Evolutionary conservation across 2,797 vertebrate species (phyloP).

Genomic region (Rhyacichthys aspro): DNA sequence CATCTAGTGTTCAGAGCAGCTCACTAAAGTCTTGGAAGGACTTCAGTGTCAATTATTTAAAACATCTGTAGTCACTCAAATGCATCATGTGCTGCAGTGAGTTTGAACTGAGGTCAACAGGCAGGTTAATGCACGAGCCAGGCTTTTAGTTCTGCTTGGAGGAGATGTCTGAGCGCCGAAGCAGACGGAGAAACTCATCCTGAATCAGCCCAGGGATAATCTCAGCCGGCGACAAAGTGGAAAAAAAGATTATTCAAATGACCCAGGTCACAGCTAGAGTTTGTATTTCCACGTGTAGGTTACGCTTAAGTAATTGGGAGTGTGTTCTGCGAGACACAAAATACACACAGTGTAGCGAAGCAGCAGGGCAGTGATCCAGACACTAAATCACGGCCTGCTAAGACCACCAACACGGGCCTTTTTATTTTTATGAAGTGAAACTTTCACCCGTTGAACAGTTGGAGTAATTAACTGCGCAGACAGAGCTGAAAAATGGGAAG

Average conservation of each 20-base stretch:
- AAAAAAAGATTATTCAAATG: constrained; percentile 7
- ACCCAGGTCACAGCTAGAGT: constrained; percentile 4
- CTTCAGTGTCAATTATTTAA: constrained; percentile 10
- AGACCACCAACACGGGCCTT: constrained; percentile 22
- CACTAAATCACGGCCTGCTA: constrained; percentile 42
- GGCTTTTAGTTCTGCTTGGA: constrained; percentile 1
- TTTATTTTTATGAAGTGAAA: constrained; percentile 61
- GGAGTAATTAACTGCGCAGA: constrained; percentile 51
- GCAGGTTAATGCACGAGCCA: constrained; percentile 10
- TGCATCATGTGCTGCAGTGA: not conserved
- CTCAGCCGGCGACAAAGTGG: not conserved
- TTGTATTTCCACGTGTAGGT: constrained; percentile 13
- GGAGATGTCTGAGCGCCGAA: not conserved
- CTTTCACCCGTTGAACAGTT: constrained; percentile 53
- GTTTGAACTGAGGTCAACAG: constrained; percentile 19
- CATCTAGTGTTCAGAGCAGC: constrained; percentile 68
- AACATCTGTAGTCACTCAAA: constrained; percentile 8
- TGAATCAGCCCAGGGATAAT: constrained; percentile 2
- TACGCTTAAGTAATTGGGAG: constrained; percentile 14
- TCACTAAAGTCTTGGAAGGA: constrained; percentile 1
- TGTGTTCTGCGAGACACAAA: constrained; percentile 3
- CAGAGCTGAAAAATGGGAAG: constrained; percentile 38
- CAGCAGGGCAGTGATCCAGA: constrained; percentile 29
- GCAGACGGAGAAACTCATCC: not conserved
- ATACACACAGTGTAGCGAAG: constrained; percentile 18